These are phyloP conservation scores for Aphodius sticticus DNA, from an alignment of 2,888 invertebrate genomes.

Conservation along the genomic window DNA sequence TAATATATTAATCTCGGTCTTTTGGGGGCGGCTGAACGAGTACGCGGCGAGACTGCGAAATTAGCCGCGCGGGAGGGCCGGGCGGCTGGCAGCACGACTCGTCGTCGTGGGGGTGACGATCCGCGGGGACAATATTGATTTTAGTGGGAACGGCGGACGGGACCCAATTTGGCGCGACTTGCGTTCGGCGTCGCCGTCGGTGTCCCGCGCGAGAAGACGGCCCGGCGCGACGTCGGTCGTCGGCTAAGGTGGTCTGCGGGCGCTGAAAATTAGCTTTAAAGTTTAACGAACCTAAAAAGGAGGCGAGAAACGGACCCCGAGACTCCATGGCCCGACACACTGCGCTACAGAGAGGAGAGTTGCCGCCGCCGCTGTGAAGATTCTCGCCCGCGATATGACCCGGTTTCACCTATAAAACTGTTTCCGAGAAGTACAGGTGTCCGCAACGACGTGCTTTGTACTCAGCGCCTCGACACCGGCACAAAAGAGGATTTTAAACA, in stretches of 20 bases:
- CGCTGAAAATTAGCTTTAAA: background rate
- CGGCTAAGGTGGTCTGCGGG: background rate
- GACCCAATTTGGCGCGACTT: constrained; percentile 4
- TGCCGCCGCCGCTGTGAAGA: background rate
- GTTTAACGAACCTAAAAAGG: background rate
- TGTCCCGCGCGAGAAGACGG: background rate
- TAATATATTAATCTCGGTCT: background rate
- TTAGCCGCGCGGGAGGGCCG: background rate
- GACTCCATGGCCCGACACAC: too few species aligned
- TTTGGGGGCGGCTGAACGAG: background rate
- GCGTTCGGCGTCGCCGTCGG: background rate
- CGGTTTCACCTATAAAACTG: background rate
- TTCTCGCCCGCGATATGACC: background rate
- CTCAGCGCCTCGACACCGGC: background rate
- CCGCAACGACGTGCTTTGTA: background rate
- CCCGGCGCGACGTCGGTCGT: background rate
- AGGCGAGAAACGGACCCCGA: background rate
- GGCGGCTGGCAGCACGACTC: too few species aligned
- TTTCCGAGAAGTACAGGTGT: constrained; percentile 4
- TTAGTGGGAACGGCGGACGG: background rate
- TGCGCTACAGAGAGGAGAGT: background rate
- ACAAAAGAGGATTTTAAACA: background rate
- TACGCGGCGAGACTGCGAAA: background rate
- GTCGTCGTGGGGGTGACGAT: background rate
- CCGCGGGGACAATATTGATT: background rate